These are phyloP conservation scores for Neomorphus geoffroyi DNA, from an alignment of 2,797 vertebrate species.

Conservation along the genomic window DNA sequence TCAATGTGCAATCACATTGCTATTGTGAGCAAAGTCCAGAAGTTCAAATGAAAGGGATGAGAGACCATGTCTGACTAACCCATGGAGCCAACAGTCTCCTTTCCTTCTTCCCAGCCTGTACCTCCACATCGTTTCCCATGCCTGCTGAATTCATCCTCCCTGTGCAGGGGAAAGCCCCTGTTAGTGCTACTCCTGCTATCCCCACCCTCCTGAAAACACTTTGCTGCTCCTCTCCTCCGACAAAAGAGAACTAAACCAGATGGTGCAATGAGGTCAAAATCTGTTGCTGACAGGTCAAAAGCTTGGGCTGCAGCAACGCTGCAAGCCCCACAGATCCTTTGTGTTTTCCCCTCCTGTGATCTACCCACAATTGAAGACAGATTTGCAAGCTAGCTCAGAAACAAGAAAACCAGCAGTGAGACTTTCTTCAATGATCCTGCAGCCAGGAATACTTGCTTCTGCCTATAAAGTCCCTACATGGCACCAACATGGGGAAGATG, in stretches of 20 bases:
- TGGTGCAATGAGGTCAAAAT: background rate
- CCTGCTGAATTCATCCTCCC: background rate
- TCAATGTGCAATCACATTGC: background rate
- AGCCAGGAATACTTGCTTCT: background rate
- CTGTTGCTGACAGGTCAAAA: conserved; percentile 3
- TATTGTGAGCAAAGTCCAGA: background rate
- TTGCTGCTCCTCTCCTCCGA: background rate
- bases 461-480: background rate
- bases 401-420: background rate
- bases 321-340: background rate
- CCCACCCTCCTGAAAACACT: background rate
- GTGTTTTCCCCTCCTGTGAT: conserved; percentile 36
- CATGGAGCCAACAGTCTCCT: background rate
- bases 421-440: background rate
- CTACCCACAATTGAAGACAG: conserved; percentile 33
- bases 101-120: background rate
- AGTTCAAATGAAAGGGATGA: background rate
- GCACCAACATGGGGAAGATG: background rate
- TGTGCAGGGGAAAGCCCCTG: background rate
- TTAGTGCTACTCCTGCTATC: background rate
- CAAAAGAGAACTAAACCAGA: conserved; percentile 31
- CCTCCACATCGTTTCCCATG: background rate
- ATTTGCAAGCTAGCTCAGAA: conserved; percentile 14
- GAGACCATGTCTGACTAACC: background rate
- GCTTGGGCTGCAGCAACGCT: background rate